These are phyloP conservation scores for Micropoecilia bifurca DNA, from an alignment of 2,797 vertebrate genomes.

Conservation along the genomic window DNA sequence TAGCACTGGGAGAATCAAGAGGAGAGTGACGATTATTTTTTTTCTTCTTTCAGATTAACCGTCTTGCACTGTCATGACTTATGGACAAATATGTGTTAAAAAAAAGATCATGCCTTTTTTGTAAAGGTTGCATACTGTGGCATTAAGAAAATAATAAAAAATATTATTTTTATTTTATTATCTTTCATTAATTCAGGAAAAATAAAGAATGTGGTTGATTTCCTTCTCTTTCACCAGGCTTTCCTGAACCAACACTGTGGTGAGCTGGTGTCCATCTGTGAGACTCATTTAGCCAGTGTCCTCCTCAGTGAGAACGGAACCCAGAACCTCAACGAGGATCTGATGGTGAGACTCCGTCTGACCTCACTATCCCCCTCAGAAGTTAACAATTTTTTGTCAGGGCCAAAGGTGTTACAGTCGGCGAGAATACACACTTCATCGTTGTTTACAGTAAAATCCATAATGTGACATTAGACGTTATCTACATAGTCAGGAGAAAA, in stretches of 20 bases:
- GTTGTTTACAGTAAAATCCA: background rate
- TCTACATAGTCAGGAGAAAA: background rate
- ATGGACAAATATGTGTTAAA: too few relatives aligned
- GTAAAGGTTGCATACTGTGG: too few relatives aligned
- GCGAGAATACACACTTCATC: background rate
- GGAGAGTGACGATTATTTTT: too few relatives aligned
- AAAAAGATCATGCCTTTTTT: too few relatives aligned
- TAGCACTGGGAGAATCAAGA: too few relatives aligned
- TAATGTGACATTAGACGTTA: background rate
- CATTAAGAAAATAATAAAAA: background rate
- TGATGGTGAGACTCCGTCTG: conserved; percentile 81
- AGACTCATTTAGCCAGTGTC: conserved; percentile 82
- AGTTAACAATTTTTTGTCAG: background rate
- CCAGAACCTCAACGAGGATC: conserved; percentile 84
- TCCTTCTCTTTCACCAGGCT: conserved; percentile 71
- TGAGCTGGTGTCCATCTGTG: conserved; percentile 86
- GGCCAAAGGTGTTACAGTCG: background rate
- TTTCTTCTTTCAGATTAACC: too few relatives aligned
- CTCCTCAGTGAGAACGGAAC: conserved; percentile 83
- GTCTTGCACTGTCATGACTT: too few relatives aligned
- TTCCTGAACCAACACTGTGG: conserved; percentile 86
- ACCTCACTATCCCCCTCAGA: background rate
- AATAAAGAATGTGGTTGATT: background rate
- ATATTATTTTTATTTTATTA: background rate
- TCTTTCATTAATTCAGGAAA: background rate